These are phyloP conservation scores for Torymus tubicola DNA, from an alignment of 2,888 invertebrate species.

Conservation along the genomic window DNA sequence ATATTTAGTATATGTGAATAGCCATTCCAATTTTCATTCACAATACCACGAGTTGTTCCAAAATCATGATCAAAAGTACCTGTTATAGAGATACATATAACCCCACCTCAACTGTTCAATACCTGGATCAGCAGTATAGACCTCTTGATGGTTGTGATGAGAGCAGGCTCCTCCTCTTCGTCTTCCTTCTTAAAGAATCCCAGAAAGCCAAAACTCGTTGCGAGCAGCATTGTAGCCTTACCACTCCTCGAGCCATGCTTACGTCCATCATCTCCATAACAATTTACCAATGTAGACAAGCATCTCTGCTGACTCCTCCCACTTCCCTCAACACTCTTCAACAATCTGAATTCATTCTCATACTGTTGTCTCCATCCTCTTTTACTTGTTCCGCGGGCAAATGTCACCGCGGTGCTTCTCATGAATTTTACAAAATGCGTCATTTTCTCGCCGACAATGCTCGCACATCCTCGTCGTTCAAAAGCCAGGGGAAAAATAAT, in stretches of 20 bases:
- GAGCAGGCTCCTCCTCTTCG: conserved; percentile 80
- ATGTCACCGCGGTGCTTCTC: conserved; percentile 47
- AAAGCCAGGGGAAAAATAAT: too few relatives aligned
- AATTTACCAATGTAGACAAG: not conserved
- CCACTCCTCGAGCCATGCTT: not conserved
- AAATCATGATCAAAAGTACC: too few relatives aligned
- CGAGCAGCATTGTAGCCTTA: conserved; percentile 46
- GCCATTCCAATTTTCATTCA: too few relatives aligned
- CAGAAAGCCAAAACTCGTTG: conserved; percentile 74
- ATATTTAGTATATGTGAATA: too few relatives aligned
- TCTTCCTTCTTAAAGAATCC: conserved; percentile 81
- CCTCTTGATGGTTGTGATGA: conserved; percentile 87
- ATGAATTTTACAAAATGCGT: conserved; percentile 54
- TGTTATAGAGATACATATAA: too few relatives aligned
- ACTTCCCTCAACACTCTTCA: not conserved
- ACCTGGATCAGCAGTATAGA: conserved; percentile 86
- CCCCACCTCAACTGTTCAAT: conserved; percentile 64
- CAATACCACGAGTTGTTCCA: too few relatives aligned
- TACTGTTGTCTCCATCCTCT: not conserved
- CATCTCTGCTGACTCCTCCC: conserved; percentile 1
- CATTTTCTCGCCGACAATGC: conserved; percentile 49
- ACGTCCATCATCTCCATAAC: conserved; percentile 35
- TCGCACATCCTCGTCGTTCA: conserved; percentile 10
- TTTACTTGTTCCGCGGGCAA: conserved; percentile 23
- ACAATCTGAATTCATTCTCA: not conserved